Evolutionary conservation across 2,113 vertebrate species (phyloP).

Genomic region (Apodemus sylvaticus): DNA sequence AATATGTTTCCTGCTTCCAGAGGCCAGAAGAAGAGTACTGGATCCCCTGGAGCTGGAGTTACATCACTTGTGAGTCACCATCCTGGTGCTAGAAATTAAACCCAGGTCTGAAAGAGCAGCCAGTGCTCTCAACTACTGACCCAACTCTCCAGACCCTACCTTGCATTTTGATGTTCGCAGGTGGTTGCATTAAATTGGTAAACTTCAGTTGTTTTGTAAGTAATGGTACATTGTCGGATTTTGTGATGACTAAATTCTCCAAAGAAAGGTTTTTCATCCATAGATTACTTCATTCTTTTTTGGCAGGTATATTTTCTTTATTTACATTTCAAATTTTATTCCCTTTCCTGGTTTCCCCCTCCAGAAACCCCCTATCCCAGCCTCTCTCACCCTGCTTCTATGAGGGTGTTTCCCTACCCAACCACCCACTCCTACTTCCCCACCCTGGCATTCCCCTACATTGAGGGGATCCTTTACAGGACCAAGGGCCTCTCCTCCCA

Average conservation of each 20-base stretch:
- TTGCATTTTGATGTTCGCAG: not conserved
- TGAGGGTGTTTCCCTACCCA: too few relatives aligned
- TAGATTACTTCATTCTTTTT: not conserved
- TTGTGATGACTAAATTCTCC: conserved; percentile 29
- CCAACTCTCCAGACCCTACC: not conserved
- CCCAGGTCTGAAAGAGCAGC: not conserved
- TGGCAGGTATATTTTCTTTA: too few relatives aligned
- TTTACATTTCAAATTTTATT: too few relatives aligned
- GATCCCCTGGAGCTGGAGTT: not conserved
- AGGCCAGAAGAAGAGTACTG: not conserved
- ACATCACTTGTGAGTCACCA: not conserved
- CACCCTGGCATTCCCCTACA: too few relatives aligned
- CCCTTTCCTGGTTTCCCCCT: too few relatives aligned
- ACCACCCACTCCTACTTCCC: too few relatives aligned
- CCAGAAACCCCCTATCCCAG: too few relatives aligned
- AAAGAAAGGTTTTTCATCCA: not conserved
- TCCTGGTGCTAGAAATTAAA: not conserved
- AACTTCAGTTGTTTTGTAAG: conserved; percentile 1
- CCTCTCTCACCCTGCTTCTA: too few relatives aligned
- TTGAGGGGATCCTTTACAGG: too few relatives aligned
- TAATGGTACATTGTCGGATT: not conserved
- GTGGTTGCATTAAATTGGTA: not conserved
- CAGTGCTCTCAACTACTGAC: not conserved
- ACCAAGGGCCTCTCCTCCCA: too few relatives aligned
- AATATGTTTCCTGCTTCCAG: not conserved